phyloP scores from a whole-genome alignment of 2,888 invertebrate species.

The Trissolcus japonicus region DNA sequence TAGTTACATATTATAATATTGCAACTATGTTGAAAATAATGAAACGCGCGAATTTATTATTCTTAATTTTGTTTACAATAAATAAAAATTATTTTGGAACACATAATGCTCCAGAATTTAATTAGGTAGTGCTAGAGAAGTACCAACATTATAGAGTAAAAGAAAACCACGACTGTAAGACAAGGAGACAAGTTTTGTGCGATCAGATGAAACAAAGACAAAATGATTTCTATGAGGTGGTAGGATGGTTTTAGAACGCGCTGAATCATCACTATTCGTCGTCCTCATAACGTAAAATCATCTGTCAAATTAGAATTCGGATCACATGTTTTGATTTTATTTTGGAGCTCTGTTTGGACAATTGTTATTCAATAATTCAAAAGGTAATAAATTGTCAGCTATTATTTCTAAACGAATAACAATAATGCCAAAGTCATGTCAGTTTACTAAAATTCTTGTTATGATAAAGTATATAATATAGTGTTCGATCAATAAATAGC shows the following conservation, averaged over 20 bases:
- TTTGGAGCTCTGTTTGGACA: not conserved
- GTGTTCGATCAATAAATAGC: no score
- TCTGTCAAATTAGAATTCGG: slow-evolving; percentile 2
- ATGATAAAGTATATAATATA: no score
- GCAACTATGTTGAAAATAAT: no score
- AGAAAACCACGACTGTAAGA: not conserved
- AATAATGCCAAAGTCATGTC: not conserved
- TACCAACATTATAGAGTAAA: no score
- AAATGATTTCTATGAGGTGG: not conserved
- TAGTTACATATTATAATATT: no score
- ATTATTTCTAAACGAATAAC: not conserved
- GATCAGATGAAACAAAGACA: not conserved
- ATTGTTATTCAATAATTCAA: not conserved
- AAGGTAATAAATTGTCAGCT: not conserved
- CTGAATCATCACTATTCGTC: slow-evolving; percentile 11
- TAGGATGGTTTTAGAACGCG: slow-evolving; percentile 3
- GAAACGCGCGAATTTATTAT: no score
- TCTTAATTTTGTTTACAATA: no score
- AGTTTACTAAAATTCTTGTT: no score
- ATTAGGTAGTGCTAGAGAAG: no score
- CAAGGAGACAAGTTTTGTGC: not conserved
- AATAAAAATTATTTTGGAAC: no score
- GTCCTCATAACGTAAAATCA: slow-evolving; percentile 8
- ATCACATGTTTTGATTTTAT: not conserved
- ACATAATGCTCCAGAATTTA: no score